Evolutionary conservation across 2,113 vertebrate genomes (phyloP).

Genomic region (Ochotona princeps): DNA sequence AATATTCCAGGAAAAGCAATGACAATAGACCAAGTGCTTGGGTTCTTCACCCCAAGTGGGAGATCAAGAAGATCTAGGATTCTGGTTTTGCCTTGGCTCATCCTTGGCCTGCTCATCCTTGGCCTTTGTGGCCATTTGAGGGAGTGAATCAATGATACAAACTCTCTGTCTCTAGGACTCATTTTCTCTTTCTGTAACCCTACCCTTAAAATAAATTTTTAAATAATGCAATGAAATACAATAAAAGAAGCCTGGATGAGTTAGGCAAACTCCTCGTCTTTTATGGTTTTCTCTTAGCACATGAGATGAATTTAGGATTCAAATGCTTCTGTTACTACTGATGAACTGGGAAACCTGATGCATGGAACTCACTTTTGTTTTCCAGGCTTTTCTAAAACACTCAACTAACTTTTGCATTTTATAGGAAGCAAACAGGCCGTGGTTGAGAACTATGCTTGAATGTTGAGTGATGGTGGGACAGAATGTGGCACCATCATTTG

Average conservation of each 20-base stretch:
- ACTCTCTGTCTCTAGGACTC: too few species aligned
- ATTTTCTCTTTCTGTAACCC: too few species aligned
- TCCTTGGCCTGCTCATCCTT: too few species aligned
- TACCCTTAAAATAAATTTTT: too few species aligned
- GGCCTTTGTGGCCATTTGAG: too few species aligned
- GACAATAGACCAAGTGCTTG: too few species aligned
- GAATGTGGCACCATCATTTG: neutral
- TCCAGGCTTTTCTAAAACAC: neutral
- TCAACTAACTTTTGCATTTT: neutral
- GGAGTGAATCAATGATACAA: too few species aligned
- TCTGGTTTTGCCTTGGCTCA: too few species aligned
- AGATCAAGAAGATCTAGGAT: too few species aligned
- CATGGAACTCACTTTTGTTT: neutral
- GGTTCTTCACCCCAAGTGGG: too few species aligned
- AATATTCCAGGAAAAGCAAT: too few species aligned
- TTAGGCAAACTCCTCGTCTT: neutral
- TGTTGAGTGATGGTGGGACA: neutral
- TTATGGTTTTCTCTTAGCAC: neutral
- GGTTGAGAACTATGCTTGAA: neutral
- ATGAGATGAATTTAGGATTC: neutral
- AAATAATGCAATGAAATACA: too few species aligned
- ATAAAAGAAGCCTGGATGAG: neutral
- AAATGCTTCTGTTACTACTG: conserved; percentile 9
- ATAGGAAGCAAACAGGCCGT: neutral
- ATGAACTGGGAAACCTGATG: neutral